Percentiles rank a stretch among this genome's conserved stretches.
These are phyloP conservation scores for Ricordea florida DNA, from an alignment of 92 coral and sea anemone species.

Conservation along the genomic window DNA sequence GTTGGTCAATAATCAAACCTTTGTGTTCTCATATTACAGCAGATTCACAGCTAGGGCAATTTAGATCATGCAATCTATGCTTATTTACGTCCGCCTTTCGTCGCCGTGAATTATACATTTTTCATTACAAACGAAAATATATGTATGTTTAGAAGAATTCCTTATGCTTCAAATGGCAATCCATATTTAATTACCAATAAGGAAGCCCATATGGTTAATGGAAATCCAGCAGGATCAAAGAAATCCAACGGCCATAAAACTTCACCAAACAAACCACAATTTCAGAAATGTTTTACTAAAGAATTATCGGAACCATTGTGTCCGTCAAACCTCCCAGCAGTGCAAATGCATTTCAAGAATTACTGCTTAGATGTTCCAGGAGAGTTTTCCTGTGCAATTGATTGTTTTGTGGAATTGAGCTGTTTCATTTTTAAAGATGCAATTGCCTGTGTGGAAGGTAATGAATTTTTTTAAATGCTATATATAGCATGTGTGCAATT, in stretches of 20 bases:
- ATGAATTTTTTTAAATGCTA: too few relatives aligned
- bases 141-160: constrained; percentile 3
- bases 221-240: constrained; percentile 9
- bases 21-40: too few relatives aligned
- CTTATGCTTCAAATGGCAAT: too few relatives aligned
- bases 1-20: too few relatives aligned
- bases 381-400: not conserved
- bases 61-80: constrained; percentile 1
- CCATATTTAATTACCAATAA: not conserved
- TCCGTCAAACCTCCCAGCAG: not conserved
- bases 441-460: too few relatives aligned
- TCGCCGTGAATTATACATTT: not conserved
- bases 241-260: not conserved
- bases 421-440: constrained; percentile 4
- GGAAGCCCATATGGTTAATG: constrained; percentile 17
- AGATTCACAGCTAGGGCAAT: not conserved
- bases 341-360: constrained; percentile 17
- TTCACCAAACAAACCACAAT: constrained; percentile 4
- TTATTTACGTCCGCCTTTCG: constrained; percentile 2
- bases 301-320: constrained; percentile 7
- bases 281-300: not conserved
- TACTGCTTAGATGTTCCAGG: constrained; percentile 9
- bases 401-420: not conserved
- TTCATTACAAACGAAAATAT: not conserved
- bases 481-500: not conserved